Evolutionary conservation across 2,113 vertebrate species (phyloP).

Genomic region (Urocolius indicus): DNA sequence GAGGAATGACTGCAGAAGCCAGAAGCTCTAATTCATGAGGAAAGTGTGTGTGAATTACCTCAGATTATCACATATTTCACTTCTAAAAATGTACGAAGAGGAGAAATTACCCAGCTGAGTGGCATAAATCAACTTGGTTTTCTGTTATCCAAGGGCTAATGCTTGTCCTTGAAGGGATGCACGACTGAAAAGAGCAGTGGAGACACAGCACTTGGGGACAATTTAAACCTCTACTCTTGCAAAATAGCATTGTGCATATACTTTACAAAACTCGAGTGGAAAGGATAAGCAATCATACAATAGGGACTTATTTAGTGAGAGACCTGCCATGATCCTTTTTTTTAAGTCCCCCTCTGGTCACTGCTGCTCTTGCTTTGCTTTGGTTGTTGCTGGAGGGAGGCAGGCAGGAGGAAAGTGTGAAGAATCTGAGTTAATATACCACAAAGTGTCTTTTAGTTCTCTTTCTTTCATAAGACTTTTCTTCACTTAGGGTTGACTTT

Average conservation of each 20-base stretch:
- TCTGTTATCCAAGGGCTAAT: not conserved
- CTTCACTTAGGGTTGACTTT: not conserved
- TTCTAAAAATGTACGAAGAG: not conserved
- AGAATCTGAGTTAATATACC: not conserved
- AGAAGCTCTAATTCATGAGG: slow-evolving; percentile 3
- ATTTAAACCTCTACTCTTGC: not conserved
- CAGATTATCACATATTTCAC: slow-evolving; percentile 49
- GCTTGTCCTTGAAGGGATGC: not conserved
- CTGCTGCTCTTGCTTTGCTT: not conserved
- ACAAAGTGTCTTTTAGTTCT: not conserved
- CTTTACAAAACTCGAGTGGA: not conserved
- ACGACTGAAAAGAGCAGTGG: not conserved
- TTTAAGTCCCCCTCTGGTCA: not conserved
- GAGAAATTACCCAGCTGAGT: not conserved
- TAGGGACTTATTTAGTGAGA: not conserved
- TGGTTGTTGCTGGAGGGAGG: not conserved
- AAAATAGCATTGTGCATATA: not conserved
- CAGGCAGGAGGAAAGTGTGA: not conserved
- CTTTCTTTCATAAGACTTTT: not conserved
- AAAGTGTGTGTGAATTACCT: not conserved
- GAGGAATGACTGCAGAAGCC: slow-evolving; percentile 49
- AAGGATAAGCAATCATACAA: not conserved
- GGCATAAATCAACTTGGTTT: not conserved
- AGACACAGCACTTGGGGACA: accelerated
- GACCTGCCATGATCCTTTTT: not conserved